Base-by-base conservation (phyloP, 2,888 invertebrate genomes). In the Crocallis elinguaria region DNA sequence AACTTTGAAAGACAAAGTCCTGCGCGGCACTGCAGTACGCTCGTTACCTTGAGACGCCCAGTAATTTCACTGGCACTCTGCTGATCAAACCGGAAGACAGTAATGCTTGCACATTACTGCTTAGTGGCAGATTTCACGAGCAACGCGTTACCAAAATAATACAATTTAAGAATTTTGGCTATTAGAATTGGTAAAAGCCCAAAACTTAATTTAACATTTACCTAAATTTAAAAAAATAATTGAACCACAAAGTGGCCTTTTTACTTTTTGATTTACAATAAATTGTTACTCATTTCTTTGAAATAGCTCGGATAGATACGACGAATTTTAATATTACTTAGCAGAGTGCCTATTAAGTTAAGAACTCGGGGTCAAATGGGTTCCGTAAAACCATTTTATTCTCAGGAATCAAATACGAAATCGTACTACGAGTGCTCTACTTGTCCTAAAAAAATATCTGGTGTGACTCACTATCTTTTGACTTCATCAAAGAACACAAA, bases 401-500 rank as follows among this genome's bases (percentile, higher is more conserved):
- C 46, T 5, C 41, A 33, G 45, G 44, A 19, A 45, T 25, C 12
- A 21, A 41, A 36, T 49, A 45, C 41, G 27, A 45, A 45, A 45
- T 45, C 35, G 51, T 30, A n/a, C 35, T 25, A 25, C 0, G 45
- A 41, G 33, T 27, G 33, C 19, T 38, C 30, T 46, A 32, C 35
- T 30, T 37, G 43, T 37, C 3, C 3, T 49, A 54, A 43, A 43
- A 39, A 37, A 55, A 62, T 60, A 38, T 58, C 55, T 39, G 42
- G 33, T 41, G 43, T 41, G 43, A 64, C 66, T 66, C 69, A 60
- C 71, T 58, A 73, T 67, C 60, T 52, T 53, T 53, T 62, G 58
- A 66, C 54, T 63, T 64, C 64, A 69, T 62, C 57, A 62, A 62
- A 64, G 62, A 60, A 60, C 59, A 76, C 72, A 77, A 77, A 77